A percentile compares a stretch with the other conserved stretches of the same genome.
These are phyloP conservation scores for Dexiosoma caninum DNA, from an alignment of 2,888 invertebrate species.

Conservation along the genomic window DNA sequence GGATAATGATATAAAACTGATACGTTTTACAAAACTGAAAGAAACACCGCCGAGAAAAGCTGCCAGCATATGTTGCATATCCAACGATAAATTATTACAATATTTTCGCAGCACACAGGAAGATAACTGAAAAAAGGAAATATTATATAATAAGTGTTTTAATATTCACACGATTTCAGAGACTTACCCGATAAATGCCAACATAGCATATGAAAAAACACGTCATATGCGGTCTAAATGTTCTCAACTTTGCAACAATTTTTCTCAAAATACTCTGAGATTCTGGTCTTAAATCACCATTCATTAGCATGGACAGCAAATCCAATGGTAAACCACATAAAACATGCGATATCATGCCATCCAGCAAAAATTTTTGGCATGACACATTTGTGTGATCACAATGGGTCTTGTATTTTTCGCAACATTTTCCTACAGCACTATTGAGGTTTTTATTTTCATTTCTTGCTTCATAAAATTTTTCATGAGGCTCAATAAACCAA, in stretches of 20 bases:
- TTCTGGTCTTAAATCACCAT: slow-evolving; percentile 16
- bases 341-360: slow-evolving; percentile 67
- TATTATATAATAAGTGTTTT: background rate
- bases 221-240: slow-evolving; percentile 61
- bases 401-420: background rate
- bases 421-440: background rate
- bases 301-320: slow-evolving; percentile 64
- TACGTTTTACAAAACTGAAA: slow-evolving; percentile 40
- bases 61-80: slow-evolving; percentile 50
- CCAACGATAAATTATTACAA: slow-evolving; percentile 21
- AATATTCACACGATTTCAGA: background rate
- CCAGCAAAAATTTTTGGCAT: slow-evolving; percentile 60
- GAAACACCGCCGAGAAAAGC: slow-evolving; percentile 62
- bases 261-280: background rate
- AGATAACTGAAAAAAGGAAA: slow-evolving; percentile 49
- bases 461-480: background rate
- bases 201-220: slow-evolving; percentile 69
- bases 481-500: slow-evolving; percentile 69
- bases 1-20: slow-evolving; percentile 44
- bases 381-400: slow-evolving; percentile 54
- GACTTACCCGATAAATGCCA: slow-evolving; percentile 71
- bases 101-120: slow-evolving; percentile 51
- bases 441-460: background rate
- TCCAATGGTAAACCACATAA: slow-evolving; percentile 69
- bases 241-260: slow-evolving; percentile 20